Percentiles rank a stretch among this genome's conserved stretches.
Conservation (phyloP, 2,797 vertebrate species). For the Anas georgica region DNA sequence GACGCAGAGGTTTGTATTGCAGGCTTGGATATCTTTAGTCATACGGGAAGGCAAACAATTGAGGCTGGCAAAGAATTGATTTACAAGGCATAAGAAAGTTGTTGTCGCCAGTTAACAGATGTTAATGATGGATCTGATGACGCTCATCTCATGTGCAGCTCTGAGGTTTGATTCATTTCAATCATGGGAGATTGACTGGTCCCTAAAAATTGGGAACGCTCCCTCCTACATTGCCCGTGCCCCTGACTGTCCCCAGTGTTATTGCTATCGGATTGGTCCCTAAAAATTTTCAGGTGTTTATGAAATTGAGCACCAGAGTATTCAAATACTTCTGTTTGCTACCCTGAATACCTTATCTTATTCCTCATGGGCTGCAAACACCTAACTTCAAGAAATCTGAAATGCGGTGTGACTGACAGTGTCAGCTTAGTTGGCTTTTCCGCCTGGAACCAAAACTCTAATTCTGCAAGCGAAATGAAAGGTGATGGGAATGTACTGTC, state of each 20-base stretch:
- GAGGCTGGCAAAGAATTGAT: background rate
- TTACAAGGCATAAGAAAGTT: background rate
- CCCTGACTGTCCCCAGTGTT: accelerated
- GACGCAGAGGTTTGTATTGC: background rate
- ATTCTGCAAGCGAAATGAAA: background rate
- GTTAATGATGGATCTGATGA: background rate
- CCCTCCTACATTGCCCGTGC: background rate
- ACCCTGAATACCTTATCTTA: background rate
- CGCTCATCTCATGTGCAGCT: background rate
- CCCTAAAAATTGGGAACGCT: background rate
- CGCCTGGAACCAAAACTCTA: background rate
- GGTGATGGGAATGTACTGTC: background rate
- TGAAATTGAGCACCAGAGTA: background rate
- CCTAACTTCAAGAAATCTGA: no score
- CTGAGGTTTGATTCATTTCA: background rate
- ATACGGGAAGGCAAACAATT: background rate
- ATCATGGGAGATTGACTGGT: background rate
- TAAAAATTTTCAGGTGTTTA: background rate
- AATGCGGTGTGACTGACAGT: background rate
- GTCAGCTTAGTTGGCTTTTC: background rate
- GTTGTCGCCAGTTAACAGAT: background rate
- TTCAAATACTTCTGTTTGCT: background rate
- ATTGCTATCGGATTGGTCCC: background rate
- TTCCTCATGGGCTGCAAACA: background rate
- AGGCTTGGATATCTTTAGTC: background rate